These are phyloP conservation scores for Ptychodera flava DNA, from an alignment of 35 echinoderm and acorn worm genomes.

Conservation along the genomic window DNA sequence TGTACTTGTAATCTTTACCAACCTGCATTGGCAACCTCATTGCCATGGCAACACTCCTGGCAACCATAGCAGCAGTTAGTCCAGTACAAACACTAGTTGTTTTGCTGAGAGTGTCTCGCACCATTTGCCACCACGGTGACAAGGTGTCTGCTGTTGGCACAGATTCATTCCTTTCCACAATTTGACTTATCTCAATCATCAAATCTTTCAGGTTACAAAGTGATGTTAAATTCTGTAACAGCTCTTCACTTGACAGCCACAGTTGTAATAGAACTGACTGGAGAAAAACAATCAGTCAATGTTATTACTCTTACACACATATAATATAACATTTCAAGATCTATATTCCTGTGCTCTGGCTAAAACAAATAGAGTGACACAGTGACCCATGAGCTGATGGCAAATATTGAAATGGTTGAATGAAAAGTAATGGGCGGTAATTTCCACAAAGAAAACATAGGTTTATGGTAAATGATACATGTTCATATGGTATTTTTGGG, in stretches of 20 bases:
- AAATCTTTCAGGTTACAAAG: neutral
- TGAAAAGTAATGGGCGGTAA: too few species aligned
- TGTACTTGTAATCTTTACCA: too few species aligned
- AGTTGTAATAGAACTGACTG: slow-evolving; percentile 80
- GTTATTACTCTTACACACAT: too few species aligned
- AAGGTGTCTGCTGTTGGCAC: slow-evolving; percentile 22
- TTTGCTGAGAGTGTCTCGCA: slow-evolving; percentile 11
- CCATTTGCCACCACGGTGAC: slow-evolving; percentile 28
- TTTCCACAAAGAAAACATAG: too few species aligned
- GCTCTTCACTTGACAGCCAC: slow-evolving; percentile 68
- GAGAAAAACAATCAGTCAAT: neutral
- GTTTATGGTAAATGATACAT: too few species aligned
- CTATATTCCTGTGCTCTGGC: too few species aligned
- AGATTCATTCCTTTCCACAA: neutral
- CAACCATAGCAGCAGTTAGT: slow-evolving; percentile 55
- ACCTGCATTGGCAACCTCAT: neutral
- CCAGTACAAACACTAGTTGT: slow-evolving; percentile 56
- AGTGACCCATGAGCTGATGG: too few species aligned
- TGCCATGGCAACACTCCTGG: slow-evolving; percentile 36
- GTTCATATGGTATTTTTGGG: too few species aligned
- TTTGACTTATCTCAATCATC: neutral
- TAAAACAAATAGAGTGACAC: too few species aligned
- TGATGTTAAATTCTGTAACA: slow-evolving; percentile 20
- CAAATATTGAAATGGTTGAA: too few species aligned
- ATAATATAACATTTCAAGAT: too few species aligned